These are phyloP conservation scores for Otus sunia DNA, from an alignment of 2,113 vertebrate species.

Conservation along the genomic window DNA sequence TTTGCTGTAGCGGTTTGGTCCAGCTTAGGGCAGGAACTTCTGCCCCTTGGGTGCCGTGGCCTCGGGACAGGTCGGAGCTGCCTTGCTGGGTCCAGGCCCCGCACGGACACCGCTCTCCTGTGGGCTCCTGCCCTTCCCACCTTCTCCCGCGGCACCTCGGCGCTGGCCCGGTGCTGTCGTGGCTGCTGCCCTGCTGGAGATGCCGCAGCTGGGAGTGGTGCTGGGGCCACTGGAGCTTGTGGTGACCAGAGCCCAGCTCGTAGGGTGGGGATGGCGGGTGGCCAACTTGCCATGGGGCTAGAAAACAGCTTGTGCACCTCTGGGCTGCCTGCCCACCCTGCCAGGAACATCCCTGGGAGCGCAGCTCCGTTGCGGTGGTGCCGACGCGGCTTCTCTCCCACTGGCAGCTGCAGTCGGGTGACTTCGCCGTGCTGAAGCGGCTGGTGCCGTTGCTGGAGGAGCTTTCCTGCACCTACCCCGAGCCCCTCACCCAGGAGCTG, in stretches of 20 bases:
- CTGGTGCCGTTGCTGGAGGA: constrained; percentile 81
- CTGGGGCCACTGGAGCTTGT: rapidly evolving
- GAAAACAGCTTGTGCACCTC: neutral
- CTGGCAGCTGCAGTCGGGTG: constrained; percentile 77
- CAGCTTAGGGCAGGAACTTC: neutral
- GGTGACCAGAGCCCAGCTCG: rapidly evolving
- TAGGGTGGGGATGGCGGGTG: rapidly evolving
- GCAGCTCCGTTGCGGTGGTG: rapidly evolving
- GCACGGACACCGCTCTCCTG: rapidly evolving
- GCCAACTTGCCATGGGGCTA: rapidly evolving
- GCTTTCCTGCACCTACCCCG: constrained; percentile 80
- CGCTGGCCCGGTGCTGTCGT: rapidly evolving
- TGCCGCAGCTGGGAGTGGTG: rapidly evolving
- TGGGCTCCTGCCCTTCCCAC: neutral
- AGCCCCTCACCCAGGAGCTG: constrained; percentile 84
- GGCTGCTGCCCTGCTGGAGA: neutral
- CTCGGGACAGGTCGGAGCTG: neutral
- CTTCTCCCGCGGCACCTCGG: rapidly evolving
- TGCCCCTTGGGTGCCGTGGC: neutral
- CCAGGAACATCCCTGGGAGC: neutral
- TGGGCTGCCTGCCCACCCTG: neutral
- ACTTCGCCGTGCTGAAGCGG: constrained; percentile 77
- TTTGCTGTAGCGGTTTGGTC: neutral
- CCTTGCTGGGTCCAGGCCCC: neutral
- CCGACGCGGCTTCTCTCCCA: neutral